phyloP scores from a whole-genome alignment of 2,113 vertebrate species.

The Odobenus rosmarus region DNA sequence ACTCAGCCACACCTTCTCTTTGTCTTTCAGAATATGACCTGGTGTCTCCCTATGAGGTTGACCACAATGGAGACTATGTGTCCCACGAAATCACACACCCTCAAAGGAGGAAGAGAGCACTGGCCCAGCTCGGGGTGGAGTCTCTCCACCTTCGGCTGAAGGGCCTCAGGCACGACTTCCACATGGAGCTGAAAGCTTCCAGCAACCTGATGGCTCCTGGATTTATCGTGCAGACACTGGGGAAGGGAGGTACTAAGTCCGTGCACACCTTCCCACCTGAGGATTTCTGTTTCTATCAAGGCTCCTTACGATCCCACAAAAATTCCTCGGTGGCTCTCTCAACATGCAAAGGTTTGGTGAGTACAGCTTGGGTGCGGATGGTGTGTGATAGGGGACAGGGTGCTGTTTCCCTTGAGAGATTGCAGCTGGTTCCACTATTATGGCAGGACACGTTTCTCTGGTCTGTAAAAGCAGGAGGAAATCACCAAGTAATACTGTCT shows the following conservation, averaged over 20 bases:
- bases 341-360: slow-evolving; percentile 94
- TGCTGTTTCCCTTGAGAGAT: background rate
- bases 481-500: background rate
- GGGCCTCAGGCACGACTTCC: slow-evolving; percentile 90
- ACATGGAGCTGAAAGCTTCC: slow-evolving; percentile 88
- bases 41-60: slow-evolving; percentile 91
- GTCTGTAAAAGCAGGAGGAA: background rate
- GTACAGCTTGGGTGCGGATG: slow-evolving; percentile 59
- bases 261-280: slow-evolving; percentile 84
- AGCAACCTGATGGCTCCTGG: slow-evolving; percentile 88
- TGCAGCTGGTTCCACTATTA: rapidly evolving
- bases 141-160: slow-evolving; percentile 87
- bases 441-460: background rate
- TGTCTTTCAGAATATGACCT: slow-evolving; percentile 89
- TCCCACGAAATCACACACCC: slow-evolving; percentile 88
- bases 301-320: slow-evolving; percentile 87
- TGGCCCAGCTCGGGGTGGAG: background rate
- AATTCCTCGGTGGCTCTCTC: slow-evolving; percentile 93
- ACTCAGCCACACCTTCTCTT: background rate
- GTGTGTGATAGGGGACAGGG: rapidly evolving
- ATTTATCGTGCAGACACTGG: slow-evolving; percentile 90
- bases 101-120: slow-evolving; percentile 83
- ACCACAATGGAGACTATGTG: slow-evolving; percentile 87
- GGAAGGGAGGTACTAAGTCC: slow-evolving; percentile 86
- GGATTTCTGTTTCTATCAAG: slow-evolving; percentile 94